Conservation (phyloP, 2,888 invertebrate genomes). For the Emmelina monodactyla region DNA sequence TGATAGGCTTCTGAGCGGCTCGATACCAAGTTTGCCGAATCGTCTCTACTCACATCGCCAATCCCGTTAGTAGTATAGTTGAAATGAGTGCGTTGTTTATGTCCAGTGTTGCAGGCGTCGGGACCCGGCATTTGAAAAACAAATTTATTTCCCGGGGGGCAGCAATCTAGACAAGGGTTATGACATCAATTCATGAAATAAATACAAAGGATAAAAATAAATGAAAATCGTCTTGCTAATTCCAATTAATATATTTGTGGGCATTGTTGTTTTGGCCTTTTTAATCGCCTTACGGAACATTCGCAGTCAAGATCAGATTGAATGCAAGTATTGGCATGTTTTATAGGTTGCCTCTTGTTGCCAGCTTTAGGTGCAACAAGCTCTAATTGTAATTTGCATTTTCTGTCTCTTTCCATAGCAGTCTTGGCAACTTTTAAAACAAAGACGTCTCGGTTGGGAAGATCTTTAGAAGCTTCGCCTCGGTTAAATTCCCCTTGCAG, state of each 20-base stretch:
- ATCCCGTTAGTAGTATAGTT: conserved; percentile 47
- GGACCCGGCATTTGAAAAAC: conserved; percentile 47
- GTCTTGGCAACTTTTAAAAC: conserved; percentile 75
- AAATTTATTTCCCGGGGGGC: conserved; percentile 55
- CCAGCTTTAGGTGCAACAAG: conserved; percentile 71
- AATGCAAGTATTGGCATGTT: conserved; percentile 32
- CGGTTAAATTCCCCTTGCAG: conserved; percentile 31
- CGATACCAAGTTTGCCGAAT: conserved; percentile 37
- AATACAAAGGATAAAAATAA: too few relatives aligned
- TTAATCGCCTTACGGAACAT: conserved; percentile 31
- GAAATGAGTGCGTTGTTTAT: conserved; percentile 50
- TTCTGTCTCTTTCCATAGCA: conserved; percentile 68
- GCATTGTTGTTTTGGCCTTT: conserved; percentile 22
- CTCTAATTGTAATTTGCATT: conserved; percentile 71
- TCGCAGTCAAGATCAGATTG: conserved; percentile 46
- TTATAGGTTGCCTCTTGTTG: conserved; percentile 59
- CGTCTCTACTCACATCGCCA: conserved; percentile 46
- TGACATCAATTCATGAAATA: too few relatives aligned
- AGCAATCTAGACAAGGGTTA: conserved; percentile 56
- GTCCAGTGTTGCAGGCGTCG: conserved; percentile 41
- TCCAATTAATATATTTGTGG: too few relatives aligned
- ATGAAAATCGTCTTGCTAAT: too few relatives aligned
- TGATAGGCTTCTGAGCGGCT: conserved; percentile 32
- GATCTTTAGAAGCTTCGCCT: conserved; percentile 37
- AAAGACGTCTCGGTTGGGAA: conserved; percentile 65